Base-by-base conservation (phyloP, 2,113 vertebrate species). In the Thomomys bottae region DNA sequence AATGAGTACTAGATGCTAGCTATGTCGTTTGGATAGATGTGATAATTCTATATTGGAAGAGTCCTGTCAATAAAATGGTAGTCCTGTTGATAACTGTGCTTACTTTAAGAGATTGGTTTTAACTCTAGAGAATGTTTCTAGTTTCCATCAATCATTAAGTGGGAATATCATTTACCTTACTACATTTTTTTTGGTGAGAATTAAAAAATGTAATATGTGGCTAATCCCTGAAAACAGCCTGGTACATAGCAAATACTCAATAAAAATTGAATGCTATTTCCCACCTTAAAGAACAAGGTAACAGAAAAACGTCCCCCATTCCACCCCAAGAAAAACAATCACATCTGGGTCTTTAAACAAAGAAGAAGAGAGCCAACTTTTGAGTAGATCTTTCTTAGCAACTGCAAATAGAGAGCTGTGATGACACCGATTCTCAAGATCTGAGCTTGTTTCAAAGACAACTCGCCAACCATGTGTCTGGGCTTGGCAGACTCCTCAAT, bases 401-500 rank as follows among this genome's bases (percentile, higher is more conserved):
- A 84, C 85, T 93, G 80, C 61, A 87, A 86, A 94, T 59, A 92
- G 64, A 7, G 49, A 88, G 87, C 59, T 90, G 30, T 89, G 61
- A 23, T 45, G 61, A 61, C 64, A 17, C 89, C 11, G 49, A 70
- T 34, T 71, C 59, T 92, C 90, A 82, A 73, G 88, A 57, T 92
- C 88, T 95, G 92, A 91, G 14, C 93, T 94, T 92, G 1, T 95
- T 95, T 88, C 90, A 94, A 89, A 94, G 76, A 72, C 91, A 95
- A 86, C 95, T 97, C 95, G 87, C 94, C 97, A 34, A 14, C 94
- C 94, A 70, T 97, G 94, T 96, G 95, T 96, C 79, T 64, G 36
- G 0, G 76, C 88, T 92, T 96, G 96, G 63, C 88, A 42, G 79
- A 66, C 76, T 1, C 20, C 77, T 96, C 90, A 92, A 75, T 96